Conservation (phyloP, 2,797 vertebrate species). For the Clarias fuscus region DNA sequence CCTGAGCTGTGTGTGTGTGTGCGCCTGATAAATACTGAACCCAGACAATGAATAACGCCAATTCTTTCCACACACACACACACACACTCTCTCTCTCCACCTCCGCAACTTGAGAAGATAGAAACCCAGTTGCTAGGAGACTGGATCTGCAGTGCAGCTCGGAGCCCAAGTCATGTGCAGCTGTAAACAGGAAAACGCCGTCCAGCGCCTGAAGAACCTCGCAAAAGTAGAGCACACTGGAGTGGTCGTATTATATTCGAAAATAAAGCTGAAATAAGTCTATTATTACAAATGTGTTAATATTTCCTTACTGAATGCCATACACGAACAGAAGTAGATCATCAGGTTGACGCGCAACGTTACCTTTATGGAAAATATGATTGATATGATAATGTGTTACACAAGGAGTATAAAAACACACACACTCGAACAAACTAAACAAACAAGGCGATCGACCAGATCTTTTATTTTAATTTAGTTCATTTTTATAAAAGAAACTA, state of each 20-base stretch:
- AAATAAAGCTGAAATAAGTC: conserved; percentile 7
- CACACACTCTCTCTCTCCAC: neutral
- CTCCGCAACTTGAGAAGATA: conserved; percentile 62
- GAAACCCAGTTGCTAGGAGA: conserved; percentile 77
- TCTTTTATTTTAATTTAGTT: conserved; percentile 33
- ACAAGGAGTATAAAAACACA: neutral
- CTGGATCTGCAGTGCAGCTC: conserved; percentile 63
- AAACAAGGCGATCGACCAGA: neutral
- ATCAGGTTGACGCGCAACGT: neutral
- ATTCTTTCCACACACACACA: conserved; percentile 51
- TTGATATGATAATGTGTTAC: neutral
- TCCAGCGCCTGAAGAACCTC: conserved; percentile 20
- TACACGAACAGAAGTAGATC: neutral
- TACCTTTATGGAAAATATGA: neutral
- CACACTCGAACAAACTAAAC: neutral
- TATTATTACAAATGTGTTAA: neutral
- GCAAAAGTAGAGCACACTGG: neutral
- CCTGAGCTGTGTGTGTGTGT: conserved; percentile 28
- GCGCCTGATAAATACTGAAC: conserved; percentile 19
- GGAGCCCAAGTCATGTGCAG: conserved; percentile 76
- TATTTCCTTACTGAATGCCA: neutral
- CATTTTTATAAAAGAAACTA: conserved; percentile 77
- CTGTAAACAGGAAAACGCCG: conserved; percentile 60
- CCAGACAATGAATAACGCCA: conserved; percentile 68
- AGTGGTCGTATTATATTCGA: neutral